Percentiles rank a stretch among this genome's conserved stretches.
Evolutionary conservation across 2,797 vertebrate species (phyloP).

Genomic region (Muscicapa striata): DNA sequence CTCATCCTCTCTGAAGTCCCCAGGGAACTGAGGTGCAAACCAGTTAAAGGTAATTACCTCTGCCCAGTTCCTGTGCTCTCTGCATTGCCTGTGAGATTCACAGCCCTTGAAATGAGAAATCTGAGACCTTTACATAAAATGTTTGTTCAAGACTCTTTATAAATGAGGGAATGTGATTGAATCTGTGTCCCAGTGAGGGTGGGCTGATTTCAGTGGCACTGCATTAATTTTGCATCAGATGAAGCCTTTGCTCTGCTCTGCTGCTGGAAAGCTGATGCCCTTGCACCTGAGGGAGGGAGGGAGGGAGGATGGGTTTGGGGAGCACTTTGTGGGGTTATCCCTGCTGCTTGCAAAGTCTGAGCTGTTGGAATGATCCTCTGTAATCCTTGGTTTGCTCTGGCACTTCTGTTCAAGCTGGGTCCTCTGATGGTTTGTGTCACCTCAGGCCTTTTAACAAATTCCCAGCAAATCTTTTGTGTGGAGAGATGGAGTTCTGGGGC

Average conservation of each 20-base stretch:
- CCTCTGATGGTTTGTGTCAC: background rate
- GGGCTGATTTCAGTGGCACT: background rate
- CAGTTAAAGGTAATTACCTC: background rate
- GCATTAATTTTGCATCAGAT: background rate
- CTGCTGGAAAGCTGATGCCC: background rate
- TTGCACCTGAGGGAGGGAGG: background rate
- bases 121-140: constrained; percentile 6
- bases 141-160: constrained; percentile 16
- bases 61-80: background rate
- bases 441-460: background rate
- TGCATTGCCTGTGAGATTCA: background rate
- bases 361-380: background rate
- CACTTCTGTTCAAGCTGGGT: background rate
- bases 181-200: background rate
- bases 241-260: background rate
- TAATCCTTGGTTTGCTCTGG: background rate
- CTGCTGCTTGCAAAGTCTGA: background rate
- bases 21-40: background rate
- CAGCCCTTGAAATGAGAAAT: constrained; percentile 37
- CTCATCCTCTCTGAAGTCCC: background rate
- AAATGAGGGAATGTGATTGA: background rate
- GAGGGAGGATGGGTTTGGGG: background rate
- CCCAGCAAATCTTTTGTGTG: background rate
- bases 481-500: background rate
- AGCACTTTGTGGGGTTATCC: accelerated